Percentiles rank a stretch among this genome's conserved stretches.
Evolutionary conservation across 2,888 invertebrate genomes (phyloP).

Genomic region (Tiphia femorata): DNA sequence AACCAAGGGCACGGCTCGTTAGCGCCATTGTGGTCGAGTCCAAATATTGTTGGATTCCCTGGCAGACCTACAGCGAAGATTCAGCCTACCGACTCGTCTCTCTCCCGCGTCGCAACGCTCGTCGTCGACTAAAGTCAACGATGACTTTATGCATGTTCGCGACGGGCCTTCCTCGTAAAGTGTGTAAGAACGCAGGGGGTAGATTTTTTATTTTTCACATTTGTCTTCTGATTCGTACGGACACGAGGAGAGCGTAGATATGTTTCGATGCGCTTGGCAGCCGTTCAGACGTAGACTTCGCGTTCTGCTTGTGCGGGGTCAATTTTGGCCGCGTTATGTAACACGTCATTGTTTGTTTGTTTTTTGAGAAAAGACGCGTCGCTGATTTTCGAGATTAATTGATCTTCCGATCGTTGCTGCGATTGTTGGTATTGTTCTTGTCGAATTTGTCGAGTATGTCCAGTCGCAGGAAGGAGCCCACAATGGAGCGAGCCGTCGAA

Average conservation of each 20-base stretch:
- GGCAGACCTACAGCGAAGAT: conserved; percentile 52
- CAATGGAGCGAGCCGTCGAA: conserved; percentile 56
- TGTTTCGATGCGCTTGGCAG: too few species aligned
- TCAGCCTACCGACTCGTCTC: conserved; percentile 6
- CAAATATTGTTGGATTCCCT: conserved; percentile 54
- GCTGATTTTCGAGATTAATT: too few species aligned
- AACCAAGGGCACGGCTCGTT: conserved; percentile 51
- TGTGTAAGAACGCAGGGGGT: too few species aligned
- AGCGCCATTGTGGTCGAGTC: conserved; percentile 52
- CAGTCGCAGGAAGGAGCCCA: conserved; percentile 60
- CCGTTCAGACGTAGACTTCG: too few species aligned
- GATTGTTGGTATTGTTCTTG: conserved; percentile 52
- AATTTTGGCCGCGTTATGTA: too few species aligned
- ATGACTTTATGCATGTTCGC: conserved; percentile 42
- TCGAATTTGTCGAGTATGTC: conserved; percentile 60
- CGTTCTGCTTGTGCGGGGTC: too few species aligned
- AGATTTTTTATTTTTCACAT: too few species aligned
- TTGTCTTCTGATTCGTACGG: too few species aligned
- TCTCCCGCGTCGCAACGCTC: conserved; percentile 25
- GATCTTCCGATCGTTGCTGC: conserved; percentile 47
- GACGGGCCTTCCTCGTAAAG: too few species aligned
- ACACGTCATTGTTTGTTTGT: too few species aligned
- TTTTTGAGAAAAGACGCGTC: too few species aligned
- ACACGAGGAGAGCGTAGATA: too few species aligned
- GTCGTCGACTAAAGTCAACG: conserved; percentile 18